These are phyloP conservation scores for Muntiacus muntjak DNA, from an alignment of 2,113 vertebrate genomes.

Conservation along the genomic window DNA sequence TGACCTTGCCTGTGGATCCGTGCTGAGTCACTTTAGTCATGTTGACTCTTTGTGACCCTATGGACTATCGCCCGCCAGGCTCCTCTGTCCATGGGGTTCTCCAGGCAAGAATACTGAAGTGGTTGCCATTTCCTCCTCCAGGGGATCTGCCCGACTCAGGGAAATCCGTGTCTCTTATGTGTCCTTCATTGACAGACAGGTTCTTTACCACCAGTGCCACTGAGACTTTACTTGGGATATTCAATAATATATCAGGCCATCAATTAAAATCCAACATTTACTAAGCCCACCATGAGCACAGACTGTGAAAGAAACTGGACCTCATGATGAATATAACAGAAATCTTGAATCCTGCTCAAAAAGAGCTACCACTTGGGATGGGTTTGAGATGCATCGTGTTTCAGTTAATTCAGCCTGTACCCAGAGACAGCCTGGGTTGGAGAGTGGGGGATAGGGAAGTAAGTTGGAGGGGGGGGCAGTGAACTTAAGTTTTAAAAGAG, in stretches of 20 bases:
- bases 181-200: neutral
- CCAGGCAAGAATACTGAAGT: neutral
- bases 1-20: neutral
- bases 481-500: neutral
- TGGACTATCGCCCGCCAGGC: accelerated
- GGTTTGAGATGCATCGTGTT: neutral
- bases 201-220: neutral
- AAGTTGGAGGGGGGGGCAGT: neutral
- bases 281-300: neutral
- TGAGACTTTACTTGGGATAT: neutral
- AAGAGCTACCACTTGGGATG: neutral
- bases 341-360: neutral
- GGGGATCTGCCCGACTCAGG: neutral
- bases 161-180: neutral
- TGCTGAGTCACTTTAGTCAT: neutral
- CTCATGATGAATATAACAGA: neutral
- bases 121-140: neutral
- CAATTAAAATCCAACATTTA: neutral
- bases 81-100: neutral
- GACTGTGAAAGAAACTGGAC: neutral
- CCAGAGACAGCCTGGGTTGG: neutral
- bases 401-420: neutral
- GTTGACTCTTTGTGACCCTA: neutral
- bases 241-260: neutral
- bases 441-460: neutral